Evolutionary conservation across 2,797 vertebrate genomes (phyloP).

Genomic region (Sebastes hubbsi): DNA sequence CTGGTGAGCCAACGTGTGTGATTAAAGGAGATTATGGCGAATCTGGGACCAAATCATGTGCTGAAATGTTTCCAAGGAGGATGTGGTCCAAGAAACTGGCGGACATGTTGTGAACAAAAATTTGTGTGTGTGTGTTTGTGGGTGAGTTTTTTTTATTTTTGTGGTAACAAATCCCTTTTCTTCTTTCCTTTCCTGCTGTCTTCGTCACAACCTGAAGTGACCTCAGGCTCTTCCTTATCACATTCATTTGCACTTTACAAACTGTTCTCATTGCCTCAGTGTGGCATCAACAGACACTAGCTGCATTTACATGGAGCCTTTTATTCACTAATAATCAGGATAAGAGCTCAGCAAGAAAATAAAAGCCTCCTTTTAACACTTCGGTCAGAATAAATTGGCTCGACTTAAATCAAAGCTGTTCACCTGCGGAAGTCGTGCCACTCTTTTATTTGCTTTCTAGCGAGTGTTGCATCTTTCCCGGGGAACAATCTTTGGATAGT

Average conservation of each 20-base stretch:
- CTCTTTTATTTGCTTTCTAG: background rate
- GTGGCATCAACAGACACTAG: constrained; percentile 37
- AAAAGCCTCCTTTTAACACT: constrained; percentile 1
- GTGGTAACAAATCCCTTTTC: constrained; percentile 18
- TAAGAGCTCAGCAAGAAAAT: background rate
- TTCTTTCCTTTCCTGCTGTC: constrained; percentile 28
- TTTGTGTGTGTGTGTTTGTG: constrained; percentile 18
- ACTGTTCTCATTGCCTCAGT: constrained; percentile 9
- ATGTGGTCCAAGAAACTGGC: constrained; percentile 28
- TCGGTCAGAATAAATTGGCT: background rate
- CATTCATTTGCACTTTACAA: constrained; percentile 12
- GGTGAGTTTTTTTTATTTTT: constrained; percentile 26
- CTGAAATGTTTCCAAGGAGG: constrained; percentile 34
- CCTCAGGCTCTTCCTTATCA: constrained; percentile 21
- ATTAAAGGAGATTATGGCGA: constrained; percentile 54
- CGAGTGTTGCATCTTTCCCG: background rate
- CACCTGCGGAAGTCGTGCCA: background rate
- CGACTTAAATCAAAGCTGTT: constrained; percentile 14
- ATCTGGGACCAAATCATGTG: constrained; percentile 58
- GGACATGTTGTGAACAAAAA: constrained; percentile 13
- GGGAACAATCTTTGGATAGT: background rate
- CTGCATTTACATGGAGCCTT: constrained; percentile 51
- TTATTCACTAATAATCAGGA: constrained; percentile 14
- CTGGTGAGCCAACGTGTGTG: constrained; percentile 33
- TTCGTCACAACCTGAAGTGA: constrained; percentile 36